These are phyloP conservation scores for Eleutherodactylus coqui DNA, from an alignment of 2,797 vertebrate species.

Conservation along the genomic window DNA sequence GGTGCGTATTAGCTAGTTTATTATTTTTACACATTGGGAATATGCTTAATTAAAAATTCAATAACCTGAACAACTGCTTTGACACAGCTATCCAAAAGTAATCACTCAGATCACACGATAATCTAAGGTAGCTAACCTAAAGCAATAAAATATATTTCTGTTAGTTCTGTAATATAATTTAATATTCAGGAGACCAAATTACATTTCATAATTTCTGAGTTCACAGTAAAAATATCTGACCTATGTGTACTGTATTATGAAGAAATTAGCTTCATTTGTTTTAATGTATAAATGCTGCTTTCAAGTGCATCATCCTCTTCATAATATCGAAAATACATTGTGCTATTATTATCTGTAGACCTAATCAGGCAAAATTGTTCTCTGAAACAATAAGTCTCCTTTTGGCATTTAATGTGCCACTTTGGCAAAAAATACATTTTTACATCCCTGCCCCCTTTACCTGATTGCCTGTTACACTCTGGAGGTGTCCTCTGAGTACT, in stretches of 20 bases:
- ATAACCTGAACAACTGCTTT: too few species aligned
- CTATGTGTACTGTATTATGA: constrained; percentile 5
- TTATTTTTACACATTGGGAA: too few species aligned
- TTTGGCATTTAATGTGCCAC: neutral
- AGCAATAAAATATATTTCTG: neutral
- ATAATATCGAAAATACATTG: constrained; percentile 12
- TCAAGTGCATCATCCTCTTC: neutral
- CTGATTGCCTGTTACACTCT: too few species aligned
- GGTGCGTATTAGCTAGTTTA: too few species aligned
- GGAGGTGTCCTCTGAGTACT: too few species aligned
- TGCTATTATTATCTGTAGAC: constrained; percentile 24
- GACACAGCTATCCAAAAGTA: neutral
- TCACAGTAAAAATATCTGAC: constrained; percentile 14
- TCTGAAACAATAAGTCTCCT: constrained; percentile 1
- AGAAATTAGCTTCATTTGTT: constrained; percentile 34
- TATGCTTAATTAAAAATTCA: too few species aligned
- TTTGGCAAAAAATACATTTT: too few species aligned
- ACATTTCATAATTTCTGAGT: neutral
- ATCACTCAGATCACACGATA: neutral
- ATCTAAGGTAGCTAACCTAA: neutral
- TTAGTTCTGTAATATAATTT: neutral
- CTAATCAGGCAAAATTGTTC: constrained; percentile 42
- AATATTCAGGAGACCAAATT: neutral
- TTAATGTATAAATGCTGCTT: constrained; percentile 21
- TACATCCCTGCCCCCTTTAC: too few species aligned